Evolutionary conservation across 2,888 invertebrate species (phyloP), one percentile per base, ranked within the genome.

Genomic region (Scaptomyza parva): DNA sequence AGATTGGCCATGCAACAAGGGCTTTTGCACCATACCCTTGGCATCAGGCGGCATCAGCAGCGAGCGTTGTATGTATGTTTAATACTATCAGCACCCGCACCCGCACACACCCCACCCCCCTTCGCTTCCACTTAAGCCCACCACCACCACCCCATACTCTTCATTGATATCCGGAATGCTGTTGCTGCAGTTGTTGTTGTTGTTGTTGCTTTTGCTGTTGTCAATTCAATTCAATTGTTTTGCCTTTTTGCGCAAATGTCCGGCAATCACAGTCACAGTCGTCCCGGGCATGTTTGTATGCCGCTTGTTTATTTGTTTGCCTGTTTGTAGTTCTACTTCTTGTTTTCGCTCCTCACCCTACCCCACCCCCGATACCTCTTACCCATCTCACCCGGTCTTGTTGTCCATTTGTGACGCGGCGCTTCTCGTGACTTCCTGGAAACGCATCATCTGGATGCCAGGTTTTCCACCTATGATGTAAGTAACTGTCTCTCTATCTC

Each of bases 171-270:
- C 14, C 30, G 47, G 45, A 60, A 33, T 45, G 26, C 14, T 44
- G 44, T 2, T 43, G 24, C 14, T 41, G 22, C 1, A n/a, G 40
- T 0, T 40, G 40, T 3, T 40, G 7, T 7, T 24, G 43, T 9
- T 14, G 1, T 11, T 6, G 58, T 63, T 64, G 70, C 61, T 81
- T 69, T 77, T 84, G 70, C 61, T 81, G 70, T 77, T 84, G 87
- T 84, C 81, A 81, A 85, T 78, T 65, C 72, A 77, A 77, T 79
- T 81, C 85, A 80, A 82, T 82, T 82, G 88, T 82, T 82, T 82
- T 87, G 82, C 85, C 85, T 82, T 87, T 87, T 87, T 81, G 85
- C 75, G 75, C 86, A 81, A 81, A 81, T 81, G 80, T 73, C 66
- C 84, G 73, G 85, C 87, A 82, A 82, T 82, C 82, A 87, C 85